phyloP scores from a whole-genome alignment of 2,113 vertebrate genomes.

The Picathartes gymnocephalus region DNA sequence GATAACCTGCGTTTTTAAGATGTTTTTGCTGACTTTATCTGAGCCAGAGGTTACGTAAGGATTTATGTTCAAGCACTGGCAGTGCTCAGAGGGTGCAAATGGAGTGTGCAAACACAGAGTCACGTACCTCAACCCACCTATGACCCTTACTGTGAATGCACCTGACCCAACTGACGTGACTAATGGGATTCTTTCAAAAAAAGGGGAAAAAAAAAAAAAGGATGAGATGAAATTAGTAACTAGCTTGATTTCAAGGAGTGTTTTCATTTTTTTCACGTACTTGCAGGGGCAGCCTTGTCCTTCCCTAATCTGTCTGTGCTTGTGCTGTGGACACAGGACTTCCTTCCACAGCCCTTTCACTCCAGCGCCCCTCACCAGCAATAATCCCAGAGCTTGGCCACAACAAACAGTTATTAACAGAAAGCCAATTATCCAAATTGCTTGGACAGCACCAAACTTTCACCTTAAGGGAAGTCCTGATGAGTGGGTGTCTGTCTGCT shows the following conservation, averaged over 20 bases:
- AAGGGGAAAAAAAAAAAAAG: no score
- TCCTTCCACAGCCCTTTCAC: neutral
- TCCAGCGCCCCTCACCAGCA: neutral
- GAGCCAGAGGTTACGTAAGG: neutral
- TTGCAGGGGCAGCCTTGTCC: neutral
- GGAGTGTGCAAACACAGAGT: neutral
- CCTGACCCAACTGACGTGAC: neutral
- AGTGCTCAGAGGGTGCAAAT: neutral
- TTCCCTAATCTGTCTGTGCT: neutral
- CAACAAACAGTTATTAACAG: neutral
- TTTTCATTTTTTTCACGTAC: neutral
- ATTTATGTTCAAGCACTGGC: neutral
- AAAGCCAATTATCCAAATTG: conserved; percentile 25
- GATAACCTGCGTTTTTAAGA: neutral
- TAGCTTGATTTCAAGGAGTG: neutral
- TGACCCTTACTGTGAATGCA: neutral
- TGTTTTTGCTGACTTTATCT: neutral
- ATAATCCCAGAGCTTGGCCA: neutral
- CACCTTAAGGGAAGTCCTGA: neutral
- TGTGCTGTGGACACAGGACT: neutral
- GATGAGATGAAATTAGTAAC: neutral
- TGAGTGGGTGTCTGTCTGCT: neutral
- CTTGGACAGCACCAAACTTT: neutral
- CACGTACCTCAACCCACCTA: neutral
- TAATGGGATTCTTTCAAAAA: neutral